Base-by-base conservation (phyloP, 2,113 vertebrate species). In the Eubucco bourcierii region DNA sequence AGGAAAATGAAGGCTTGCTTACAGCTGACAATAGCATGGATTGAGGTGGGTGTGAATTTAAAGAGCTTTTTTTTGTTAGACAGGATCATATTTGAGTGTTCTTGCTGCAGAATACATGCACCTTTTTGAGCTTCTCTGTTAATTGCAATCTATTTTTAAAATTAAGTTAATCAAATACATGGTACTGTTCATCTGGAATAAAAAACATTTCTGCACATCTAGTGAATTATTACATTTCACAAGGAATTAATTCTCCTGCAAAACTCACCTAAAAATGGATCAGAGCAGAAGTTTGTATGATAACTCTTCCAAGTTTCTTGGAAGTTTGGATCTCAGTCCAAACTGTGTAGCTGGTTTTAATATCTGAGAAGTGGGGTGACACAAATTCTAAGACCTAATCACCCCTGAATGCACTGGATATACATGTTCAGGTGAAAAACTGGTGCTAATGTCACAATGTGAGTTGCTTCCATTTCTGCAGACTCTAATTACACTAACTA, bases 381-480 rank as follows among this genome's bases (percentile, higher is more conserved):
- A 65, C 6, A 18, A 41, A 34, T 27, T 53, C 34, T 24, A 56
- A 20, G 77, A 52, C 9, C 6, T 52, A 27, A 19, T 20, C 66
- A 39, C 3, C 33, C 14, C 52, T 44, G 15, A 46, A 34, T 18
- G 37, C 27, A 5, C 0, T 0, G 15, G 37, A 12, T 28, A 37
- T 12, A 20, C 74, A 44, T 19, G 60, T 15, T 65, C 66, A 28
- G 5, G 7, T 33, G 44, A 23, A 73, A 50, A 46, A 9, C 18
- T 34, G 31, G 2, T 24, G n/a, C 34, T 60, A 41, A 65, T 21
- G 12, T 60, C 37, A n/a, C 0, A 0, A 28, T 39, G 25, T 7
- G 1, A 52, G 21, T 61, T 65, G 61, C 79, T 33, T 29, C 27
- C 9, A 20, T 81, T 77, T 60, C 75, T 14, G 34, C 16, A 46